Conservation (phyloP, 1,140 invertebrate species). For the Apis laboriosa region DNA sequence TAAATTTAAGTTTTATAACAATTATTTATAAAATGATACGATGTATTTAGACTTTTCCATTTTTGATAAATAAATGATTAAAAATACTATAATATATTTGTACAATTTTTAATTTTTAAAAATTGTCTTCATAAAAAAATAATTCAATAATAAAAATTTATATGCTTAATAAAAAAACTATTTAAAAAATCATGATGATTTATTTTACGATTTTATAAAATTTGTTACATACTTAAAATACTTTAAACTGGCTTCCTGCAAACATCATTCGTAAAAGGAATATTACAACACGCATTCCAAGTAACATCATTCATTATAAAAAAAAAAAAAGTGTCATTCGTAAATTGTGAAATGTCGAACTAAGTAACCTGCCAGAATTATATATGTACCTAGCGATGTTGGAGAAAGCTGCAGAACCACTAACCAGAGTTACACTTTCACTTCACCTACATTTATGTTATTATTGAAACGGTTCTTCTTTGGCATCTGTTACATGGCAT, state of each 20-base stretch:
- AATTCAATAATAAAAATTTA: background rate
- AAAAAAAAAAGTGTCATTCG: slow-evolving; percentile 16
- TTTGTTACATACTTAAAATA: slow-evolving; percentile 21
- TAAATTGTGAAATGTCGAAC: slow-evolving; percentile 28
- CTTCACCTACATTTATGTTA: slow-evolving; percentile 54
- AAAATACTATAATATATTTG: slow-evolving; percentile 5
- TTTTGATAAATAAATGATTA: slow-evolving; percentile 61
- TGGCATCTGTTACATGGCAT: slow-evolving; percentile 23
- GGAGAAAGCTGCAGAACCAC: slow-evolving; percentile 65
- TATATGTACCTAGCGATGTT: slow-evolving; percentile 52
- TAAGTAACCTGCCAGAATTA: slow-evolving; percentile 47
- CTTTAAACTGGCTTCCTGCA: slow-evolving; percentile 7
- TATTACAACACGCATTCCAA: slow-evolving; percentile 10
- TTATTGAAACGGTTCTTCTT: slow-evolving; percentile 46
- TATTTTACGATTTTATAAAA: slow-evolving; percentile 35
- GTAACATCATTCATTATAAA: background rate
- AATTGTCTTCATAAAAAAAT: background rate
- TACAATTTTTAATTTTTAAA: background rate
- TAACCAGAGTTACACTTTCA: slow-evolving; percentile 60
- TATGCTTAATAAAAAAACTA: background rate
- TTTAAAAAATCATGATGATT: slow-evolving; percentile 18
- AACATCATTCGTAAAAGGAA: background rate
- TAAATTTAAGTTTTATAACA: slow-evolving; percentile 43
- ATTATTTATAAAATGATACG: slow-evolving; percentile 64
- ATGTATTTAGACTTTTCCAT: slow-evolving; percentile 39